Percentiles rank a stretch among this genome's conserved stretches.
Evolutionary conservation across 2,113 vertebrate genomes (phyloP).

Genomic region (Protomyctophum bolini): DNA sequence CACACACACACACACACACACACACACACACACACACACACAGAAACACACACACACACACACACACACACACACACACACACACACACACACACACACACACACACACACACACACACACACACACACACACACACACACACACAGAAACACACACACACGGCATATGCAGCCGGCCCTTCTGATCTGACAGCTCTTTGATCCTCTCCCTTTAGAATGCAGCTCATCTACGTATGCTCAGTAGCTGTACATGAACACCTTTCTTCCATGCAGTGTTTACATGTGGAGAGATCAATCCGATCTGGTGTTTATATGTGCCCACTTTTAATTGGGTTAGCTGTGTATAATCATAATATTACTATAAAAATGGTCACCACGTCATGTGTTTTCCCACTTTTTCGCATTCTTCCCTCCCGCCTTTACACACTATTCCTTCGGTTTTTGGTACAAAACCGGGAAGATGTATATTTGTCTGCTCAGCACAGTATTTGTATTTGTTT

Average conservation of each 20-base stretch:
- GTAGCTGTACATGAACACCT: constrained; percentile 22
- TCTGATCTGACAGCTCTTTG: constrained; percentile 47
- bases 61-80: background rate
- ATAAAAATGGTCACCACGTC: no score
- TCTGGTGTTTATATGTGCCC: no score
- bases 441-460: no score
- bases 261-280: no score
- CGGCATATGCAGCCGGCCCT: constrained; percentile 31
- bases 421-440: no score
- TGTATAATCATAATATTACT: no score
- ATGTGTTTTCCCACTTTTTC: no score
- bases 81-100: background rate
- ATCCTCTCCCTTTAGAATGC: constrained; percentile 42
- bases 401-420: no score
- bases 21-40: background rate
- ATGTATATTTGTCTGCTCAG: no score
- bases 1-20: background rate
- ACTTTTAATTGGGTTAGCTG: no score
- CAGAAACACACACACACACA: background rate
- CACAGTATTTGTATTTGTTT: no score
- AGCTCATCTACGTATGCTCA: constrained; percentile 33
- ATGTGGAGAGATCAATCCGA: no score
- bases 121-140: background rate
- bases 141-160: background rate
- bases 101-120: background rate